phyloP scores from a whole-genome alignment of 2,113 vertebrate species.

The Albula goreensis region DNA sequence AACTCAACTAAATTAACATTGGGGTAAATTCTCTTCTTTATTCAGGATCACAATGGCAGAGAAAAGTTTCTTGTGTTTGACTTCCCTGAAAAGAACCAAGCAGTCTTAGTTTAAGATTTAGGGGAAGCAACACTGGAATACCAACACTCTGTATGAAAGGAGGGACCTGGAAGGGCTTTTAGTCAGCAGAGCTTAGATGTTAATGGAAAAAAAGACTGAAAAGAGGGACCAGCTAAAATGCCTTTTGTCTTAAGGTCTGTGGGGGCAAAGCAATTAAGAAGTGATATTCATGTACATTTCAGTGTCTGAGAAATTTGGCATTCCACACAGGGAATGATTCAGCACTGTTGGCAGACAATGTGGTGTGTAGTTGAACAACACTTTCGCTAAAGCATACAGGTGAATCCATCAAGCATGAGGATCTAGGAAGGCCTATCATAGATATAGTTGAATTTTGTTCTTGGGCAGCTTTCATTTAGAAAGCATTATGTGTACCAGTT shows the following conservation, averaged over 20 bases:
- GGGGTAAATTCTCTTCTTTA: not conserved
- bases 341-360: constrained; percentile 30
- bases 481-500: not conserved
- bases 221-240: constrained; percentile 18
- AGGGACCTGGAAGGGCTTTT: constrained; percentile 29
- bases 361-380: constrained; percentile 22
- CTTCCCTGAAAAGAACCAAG: not conserved
- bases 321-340: constrained; percentile 30
- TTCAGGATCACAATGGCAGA: constrained; percentile 28
- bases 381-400: constrained; percentile 31
- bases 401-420: constrained; percentile 14
- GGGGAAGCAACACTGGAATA: constrained; percentile 37
- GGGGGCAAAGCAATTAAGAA: constrained; percentile 31
- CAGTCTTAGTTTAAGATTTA: not conserved
- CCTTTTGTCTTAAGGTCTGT: constrained; percentile 30
- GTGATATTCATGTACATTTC: constrained; percentile 35
- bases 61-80: constrained; percentile 33
- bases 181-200: constrained; percentile 25
- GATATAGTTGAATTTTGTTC: not conserved
- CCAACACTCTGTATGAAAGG: constrained; percentile 37
- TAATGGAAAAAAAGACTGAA: constrained; percentile 25
- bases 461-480: not conserved
- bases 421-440: constrained; percentile 16
- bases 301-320: constrained; percentile 31
- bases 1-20: too few species aligned